phyloP scores from a whole-genome alignment of 1,140 invertebrate species.

The Brachionus calyciflorus region DNA sequence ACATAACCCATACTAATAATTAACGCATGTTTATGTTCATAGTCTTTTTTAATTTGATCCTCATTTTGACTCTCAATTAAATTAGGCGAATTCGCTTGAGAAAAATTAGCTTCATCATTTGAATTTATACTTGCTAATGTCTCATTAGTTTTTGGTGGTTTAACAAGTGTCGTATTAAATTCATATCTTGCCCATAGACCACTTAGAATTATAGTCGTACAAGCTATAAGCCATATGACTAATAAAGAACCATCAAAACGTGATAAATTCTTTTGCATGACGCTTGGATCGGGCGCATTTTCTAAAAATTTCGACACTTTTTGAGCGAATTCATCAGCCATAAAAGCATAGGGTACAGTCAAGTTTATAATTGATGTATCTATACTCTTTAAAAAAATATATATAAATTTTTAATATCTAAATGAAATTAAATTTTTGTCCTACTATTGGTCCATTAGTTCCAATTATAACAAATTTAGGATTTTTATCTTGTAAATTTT shows the following conservation, averaged over 20 bases:
- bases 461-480: slow-evolving; percentile 23
- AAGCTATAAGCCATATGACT: slow-evolving; percentile 35
- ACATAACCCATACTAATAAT: slow-evolving; percentile 4
- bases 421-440: background rate
- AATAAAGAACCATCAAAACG: slow-evolving; percentile 32
- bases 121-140: background rate
- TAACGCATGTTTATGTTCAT: slow-evolving; percentile 6
- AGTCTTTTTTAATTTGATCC: background rate
- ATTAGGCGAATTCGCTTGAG: background rate
- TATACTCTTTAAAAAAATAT: slow-evolving; percentile 1
- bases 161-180: slow-evolving; percentile 14
- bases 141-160: background rate
- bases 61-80: background rate
- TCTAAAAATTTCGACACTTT: background rate
- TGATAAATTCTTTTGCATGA: background rate
- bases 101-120: background rate
- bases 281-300: background rate
- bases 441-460: slow-evolving; percentile 40
- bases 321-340: slow-evolving; percentile 37
- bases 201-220: background rate
- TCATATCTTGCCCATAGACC: slow-evolving; percentile 7
- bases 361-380: slow-evolving; percentile 16
- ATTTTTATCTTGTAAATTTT: slow-evolving; percentile 6
- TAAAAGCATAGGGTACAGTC: slow-evolving; percentile 15
- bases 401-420: background rate